phyloP scores from a whole-genome alignment of 2,888 invertebrate species.

The Siphlonurus alternatus region DNA sequence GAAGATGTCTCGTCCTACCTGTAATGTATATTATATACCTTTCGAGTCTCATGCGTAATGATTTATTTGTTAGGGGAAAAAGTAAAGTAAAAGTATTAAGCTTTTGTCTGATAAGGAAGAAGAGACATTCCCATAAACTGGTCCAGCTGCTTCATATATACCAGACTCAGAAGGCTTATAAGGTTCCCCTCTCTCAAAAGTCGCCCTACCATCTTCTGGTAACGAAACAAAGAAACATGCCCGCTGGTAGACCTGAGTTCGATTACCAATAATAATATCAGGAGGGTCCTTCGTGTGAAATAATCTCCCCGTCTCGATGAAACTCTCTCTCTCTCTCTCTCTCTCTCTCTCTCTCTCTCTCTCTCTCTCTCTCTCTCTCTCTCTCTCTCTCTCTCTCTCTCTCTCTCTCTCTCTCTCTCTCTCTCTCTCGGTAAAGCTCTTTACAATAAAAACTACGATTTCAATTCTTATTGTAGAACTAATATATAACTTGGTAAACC shows the following conservation, averaged over 20 bases:
- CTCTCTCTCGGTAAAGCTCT: background rate
- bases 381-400: background rate
- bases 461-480: too few relatives aligned
- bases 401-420: background rate
- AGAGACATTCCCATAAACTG: too few relatives aligned
- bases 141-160: background rate
- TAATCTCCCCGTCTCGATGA: background rate
- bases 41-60: background rate
- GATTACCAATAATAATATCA: background rate
- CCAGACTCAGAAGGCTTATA: too few relatives aligned
- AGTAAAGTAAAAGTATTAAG: background rate
- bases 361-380: background rate
- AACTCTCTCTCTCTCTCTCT: background rate
- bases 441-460: too few relatives aligned
- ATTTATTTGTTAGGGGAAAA: constrained; percentile 1
- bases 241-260: background rate
- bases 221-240: background rate
- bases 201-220: background rate
- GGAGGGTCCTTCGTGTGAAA: background rate
- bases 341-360: background rate
- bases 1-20: background rate
- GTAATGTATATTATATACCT: background rate
- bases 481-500: background rate
- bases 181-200: too few relatives aligned
- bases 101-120: background rate